Base-by-base conservation (phyloP, 2,113 vertebrate genomes). In the Baryphthengus martii region DNA sequence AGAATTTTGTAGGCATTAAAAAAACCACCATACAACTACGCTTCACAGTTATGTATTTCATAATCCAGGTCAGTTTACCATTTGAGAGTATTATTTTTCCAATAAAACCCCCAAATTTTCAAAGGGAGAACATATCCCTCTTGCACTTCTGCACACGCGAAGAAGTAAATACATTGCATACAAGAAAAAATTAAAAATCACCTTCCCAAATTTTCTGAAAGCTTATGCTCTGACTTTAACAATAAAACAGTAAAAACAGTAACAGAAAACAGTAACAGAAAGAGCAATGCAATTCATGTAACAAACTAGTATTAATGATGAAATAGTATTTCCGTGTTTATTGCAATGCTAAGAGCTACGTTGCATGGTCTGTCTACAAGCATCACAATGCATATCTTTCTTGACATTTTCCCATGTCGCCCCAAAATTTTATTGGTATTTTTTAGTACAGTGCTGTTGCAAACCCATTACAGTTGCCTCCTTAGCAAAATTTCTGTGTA, bases 1-100 rank as follows among this genome's bases (percentile, higher is more conserved):
- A 55, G 29, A 59, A 87, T 77, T 18, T 91, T 72, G 45, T 15
- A 85, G n/a, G 39, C 49, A 59, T 52, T 53, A 81, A 88, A 88
- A 67, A 85, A 21, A 4, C 47, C n/a, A 12, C 5, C 7, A 52
- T 5, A 16, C 35, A 91, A 39, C 24, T 29, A 47, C 16, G 11
- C 2, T 1, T 56, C 24, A 16, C 4, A 2, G 71, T 87, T 29
- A 44, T 1, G 0, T 50, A 66, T 67, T 70, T 68, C 44, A 42
- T 62, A 70, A 72, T 26, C 44, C 50, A 93, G 49, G 23, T 35
- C 26, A 84, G 28, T 74, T 83, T 47, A 31, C 50, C 3, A 82
- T 63, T 94, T 91, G 31, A 63, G n/a, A 77, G 1, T 35, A 68
- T 45, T 55, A 66, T 18, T 93, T 83, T 39, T 84, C 29, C 17